Base-by-base conservation (phyloP, 2,888 invertebrate species). In the Helicoverpa assulta region DNA sequence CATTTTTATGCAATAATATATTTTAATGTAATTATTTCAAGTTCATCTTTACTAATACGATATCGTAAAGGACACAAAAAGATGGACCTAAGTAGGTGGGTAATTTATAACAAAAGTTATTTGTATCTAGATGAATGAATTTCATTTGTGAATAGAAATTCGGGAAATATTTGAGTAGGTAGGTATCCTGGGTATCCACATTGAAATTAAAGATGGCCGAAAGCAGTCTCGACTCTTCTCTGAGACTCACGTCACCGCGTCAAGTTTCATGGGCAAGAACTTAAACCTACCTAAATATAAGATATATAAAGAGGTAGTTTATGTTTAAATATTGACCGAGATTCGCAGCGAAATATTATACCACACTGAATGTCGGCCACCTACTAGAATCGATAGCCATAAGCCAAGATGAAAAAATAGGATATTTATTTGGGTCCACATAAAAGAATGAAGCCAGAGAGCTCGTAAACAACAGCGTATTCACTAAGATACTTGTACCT, bases 191-290 rank as follows among this genome's bases (percentile, higher is more conserved):
- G n/a, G n/a, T 55, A 29, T 18, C 10, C 51, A 33, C 16, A 58
- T 66, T 61, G 55, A 67, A 67, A 67, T 73, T 67, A 57, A 54
- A 76, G 64, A 64, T 47, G 61, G 16, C 75, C 59, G 57, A 62
- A 65, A 59, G 58, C 29, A 51, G 79, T 60, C 54, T 68, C 43
- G 53, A 26, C 21, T 50, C 33, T 59, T 50, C 19, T 64, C n/a
- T 33, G 14, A 19, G 5, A 55, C 51, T 51, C 40, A 51, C 33
- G 47, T 33, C n/a, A 43, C 50, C 53, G 12, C 37, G 40, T 64
- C 51, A 56, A 47, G 16, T 55, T 52, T 58, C 26, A n/a, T n/a
- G 33, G 19, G 47, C 10, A 26, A 51, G 57, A 54, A 58, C 16
- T n/a, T 47, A 4, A 26, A 26, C 26, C 26, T 26, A 26, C 26